Percentiles rank a stretch among this genome's conserved stretches.
Evolutionary conservation across 2,113 vertebrate genomes (phyloP).

Genomic region (Xenus cinereus): DNA sequence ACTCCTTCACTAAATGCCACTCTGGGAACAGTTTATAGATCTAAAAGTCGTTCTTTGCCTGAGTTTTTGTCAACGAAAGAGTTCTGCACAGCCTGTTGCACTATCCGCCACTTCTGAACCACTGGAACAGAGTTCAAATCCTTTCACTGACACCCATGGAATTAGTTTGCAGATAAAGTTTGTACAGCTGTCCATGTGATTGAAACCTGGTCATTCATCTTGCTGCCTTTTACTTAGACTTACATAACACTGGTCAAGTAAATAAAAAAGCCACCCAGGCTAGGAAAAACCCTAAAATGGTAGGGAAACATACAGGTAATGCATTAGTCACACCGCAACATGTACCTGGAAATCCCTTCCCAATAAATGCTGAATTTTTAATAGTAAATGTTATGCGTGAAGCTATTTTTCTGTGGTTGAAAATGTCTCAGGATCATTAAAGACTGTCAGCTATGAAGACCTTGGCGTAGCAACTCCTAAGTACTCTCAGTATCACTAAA

Average conservation of each 20-base stretch:
- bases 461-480: neutral
- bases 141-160: neutral
- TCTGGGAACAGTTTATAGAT: neutral
- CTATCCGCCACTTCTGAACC: neutral
- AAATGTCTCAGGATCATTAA: neutral
- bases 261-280: neutral
- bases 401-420: neutral
- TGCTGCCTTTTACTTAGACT: neutral
- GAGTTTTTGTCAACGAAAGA: neutral
- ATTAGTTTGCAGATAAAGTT: neutral
- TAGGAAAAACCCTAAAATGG: neutral
- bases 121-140: neutral
- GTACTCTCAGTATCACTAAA: neutral
- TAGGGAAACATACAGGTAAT: neutral
- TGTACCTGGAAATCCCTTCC: neutral
- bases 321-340: neutral
- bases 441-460: neutral
- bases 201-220: neutral
- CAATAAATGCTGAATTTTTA: neutral
- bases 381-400: neutral
- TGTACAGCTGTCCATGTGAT: neutral
- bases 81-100: neutral
- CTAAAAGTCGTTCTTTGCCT: neutral
- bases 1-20: neutral
- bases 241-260: neutral